Percentiles rank a stretch among this genome's conserved stretches.
These are phyloP conservation scores for Leistus spinibarbis DNA, from an alignment of 2,888 invertebrate genomes.

Conservation along the genomic window DNA sequence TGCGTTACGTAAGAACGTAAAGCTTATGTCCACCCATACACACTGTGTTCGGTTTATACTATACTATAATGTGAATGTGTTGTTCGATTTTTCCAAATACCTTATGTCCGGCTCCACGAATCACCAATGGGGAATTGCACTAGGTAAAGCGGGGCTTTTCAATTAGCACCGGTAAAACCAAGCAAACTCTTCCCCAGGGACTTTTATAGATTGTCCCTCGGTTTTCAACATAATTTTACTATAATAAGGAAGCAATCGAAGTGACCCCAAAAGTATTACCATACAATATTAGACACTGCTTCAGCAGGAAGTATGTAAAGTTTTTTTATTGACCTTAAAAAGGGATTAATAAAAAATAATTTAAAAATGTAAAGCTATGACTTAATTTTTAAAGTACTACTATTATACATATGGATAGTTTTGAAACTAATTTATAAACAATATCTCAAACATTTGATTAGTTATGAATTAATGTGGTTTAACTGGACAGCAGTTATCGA, in stretches of 20 bases:
- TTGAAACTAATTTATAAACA: background rate
- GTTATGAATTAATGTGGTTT: background rate
- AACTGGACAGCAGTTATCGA: background rate
- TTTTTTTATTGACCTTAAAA: too few relatives aligned
- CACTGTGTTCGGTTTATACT: background rate
- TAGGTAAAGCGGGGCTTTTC: background rate
- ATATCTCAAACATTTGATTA: background rate
- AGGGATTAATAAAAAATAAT: too few relatives aligned
- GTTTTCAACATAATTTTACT: too few relatives aligned
- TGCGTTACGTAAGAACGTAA: conserved; percentile 14
- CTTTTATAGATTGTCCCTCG: too few relatives aligned
- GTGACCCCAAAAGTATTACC: too few relatives aligned
- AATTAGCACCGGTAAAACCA: background rate
- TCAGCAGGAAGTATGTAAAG: too few relatives aligned
- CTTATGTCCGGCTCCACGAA: background rate
- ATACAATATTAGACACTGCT: too few relatives aligned
- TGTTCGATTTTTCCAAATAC: conserved; percentile 1
- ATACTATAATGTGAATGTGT: background rate
- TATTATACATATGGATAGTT: too few relatives aligned
- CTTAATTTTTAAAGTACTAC: too few relatives aligned
- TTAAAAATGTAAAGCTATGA: too few relatives aligned
- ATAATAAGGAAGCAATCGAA: too few relatives aligned
- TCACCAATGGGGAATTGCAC: background rate
- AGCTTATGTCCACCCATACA: background rate
- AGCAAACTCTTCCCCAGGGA: background rate